Conservation (phyloP, 2,113 vertebrate genomes). For the Amphilophus citrinellus region DNA sequence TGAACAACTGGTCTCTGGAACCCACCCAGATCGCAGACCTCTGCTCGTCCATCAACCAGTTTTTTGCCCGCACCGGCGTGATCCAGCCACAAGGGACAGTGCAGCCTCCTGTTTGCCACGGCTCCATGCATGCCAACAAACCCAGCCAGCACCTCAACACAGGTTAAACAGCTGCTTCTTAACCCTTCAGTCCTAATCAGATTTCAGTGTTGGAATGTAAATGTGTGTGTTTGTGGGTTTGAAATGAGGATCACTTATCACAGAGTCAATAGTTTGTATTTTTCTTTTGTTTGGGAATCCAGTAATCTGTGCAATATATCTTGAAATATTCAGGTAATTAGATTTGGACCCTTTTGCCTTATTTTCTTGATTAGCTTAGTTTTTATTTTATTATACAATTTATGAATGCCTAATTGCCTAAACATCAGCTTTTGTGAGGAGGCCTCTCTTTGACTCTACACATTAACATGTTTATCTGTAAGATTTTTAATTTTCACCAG, state of each 20-base stretch:
- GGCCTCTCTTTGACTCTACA: too few relatives aligned
- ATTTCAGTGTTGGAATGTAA: neutral
- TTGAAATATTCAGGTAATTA: neutral
- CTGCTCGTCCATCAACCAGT: conserved; percentile 94
- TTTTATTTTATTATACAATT: neutral
- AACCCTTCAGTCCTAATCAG: neutral
- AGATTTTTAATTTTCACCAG: neutral
- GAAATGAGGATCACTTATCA: neutral
- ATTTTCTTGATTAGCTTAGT: neutral
- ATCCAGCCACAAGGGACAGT: conserved; percentile 90
- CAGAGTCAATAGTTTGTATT: neutral
- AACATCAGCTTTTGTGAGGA: neutral
- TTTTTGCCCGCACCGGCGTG: conserved; percentile 92
- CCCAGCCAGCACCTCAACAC: conserved; percentile 89
- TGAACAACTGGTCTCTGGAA: conserved; percentile 95
- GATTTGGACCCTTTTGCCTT: neutral
- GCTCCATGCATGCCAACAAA: conserved; percentile 89
- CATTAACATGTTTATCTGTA: neutral
- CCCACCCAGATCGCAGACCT: conserved; percentile 93
- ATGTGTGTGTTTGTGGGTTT: neutral
- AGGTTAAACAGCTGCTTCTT: conserved; percentile 75
- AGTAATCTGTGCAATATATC: neutral
- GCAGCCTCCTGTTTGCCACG: conserved; percentile 87
- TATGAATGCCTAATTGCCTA: neutral
- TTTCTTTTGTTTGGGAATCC: neutral